Conservation (phyloP, 2,888 invertebrate species). For the Tiliacea citrago region DNA sequence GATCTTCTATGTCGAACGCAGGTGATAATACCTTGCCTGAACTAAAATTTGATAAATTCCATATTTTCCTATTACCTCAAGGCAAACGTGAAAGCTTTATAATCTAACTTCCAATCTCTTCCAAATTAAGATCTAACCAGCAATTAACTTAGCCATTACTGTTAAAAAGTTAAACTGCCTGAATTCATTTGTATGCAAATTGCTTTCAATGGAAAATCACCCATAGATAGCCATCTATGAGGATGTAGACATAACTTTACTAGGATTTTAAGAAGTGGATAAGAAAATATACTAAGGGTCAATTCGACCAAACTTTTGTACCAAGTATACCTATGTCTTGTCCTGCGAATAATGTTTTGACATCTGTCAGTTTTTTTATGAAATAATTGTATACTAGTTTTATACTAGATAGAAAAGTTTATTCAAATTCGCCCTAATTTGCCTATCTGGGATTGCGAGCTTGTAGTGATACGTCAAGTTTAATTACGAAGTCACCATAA, state of each 20-base stretch:
- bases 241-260: constrained; percentile 55
- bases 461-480: neutral
- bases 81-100: constrained; percentile 38
- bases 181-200: constrained; percentile 73
- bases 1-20: constrained; percentile 66
- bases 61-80: constrained; percentile 23
- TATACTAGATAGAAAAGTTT: too few species aligned
- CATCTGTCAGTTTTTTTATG: too few species aligned
- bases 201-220: constrained; percentile 66
- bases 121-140: constrained; percentile 59
- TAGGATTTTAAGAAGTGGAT: constrained; percentile 50
- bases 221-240: constrained; percentile 56
- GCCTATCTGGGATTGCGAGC: neutral
- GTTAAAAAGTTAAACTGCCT: constrained; percentile 59
- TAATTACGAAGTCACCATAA: neutral
- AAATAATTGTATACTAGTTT: too few species aligned
- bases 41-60: constrained; percentile 15
- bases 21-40: constrained; percentile 58
- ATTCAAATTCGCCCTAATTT: too few species aligned
- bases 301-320: too few species aligned
- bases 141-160: constrained; percentile 53
- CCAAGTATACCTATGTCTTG: too few species aligned
- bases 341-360: too few species aligned
- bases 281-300: constrained; percentile 22
- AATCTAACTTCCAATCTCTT: constrained; percentile 44